Conservation (phyloP, 2,113 vertebrate species). For the Hylia prasina region DNA sequence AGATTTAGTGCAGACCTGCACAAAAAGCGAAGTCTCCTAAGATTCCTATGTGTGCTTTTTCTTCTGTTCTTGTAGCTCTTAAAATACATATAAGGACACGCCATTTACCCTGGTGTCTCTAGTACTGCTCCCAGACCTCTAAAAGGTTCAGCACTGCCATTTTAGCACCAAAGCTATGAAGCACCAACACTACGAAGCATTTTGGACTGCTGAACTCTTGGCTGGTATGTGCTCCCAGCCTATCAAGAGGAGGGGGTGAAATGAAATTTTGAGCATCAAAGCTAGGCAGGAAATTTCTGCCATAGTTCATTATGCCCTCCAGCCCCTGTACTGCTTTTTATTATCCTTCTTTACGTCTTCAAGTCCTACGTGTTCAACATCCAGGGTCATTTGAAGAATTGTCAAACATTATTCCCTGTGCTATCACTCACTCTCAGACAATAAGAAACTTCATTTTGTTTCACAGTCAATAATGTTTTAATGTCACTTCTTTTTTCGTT, state of each 20-base stretch:
- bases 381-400: conserved; percentile 24
- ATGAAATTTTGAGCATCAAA: neutral
- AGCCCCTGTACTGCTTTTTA: conserved; percentile 53
- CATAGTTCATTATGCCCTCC: conserved; percentile 49
- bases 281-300: conserved; percentile 44
- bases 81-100: neutral
- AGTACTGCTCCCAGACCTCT: neutral
- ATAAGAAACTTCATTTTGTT: conserved; percentile 45
- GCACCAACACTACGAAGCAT: neutral
- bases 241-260: neutral
- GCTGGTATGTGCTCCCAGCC: neutral
- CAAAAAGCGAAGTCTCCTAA: neutral
- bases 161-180: neutral
- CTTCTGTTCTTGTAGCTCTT: neutral
- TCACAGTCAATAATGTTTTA: conserved; percentile 49
- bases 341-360: conserved; percentile 32
- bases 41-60: neutral
- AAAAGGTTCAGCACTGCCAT: neutral
- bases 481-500: neutral
- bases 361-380: conserved; percentile 1
- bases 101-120: neutral
- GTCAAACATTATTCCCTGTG: conserved; percentile 3
- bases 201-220: neutral
- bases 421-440: conserved; percentile 20
- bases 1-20: neutral